These are phyloP conservation scores for Chaetodon trifascialis DNA, from an alignment of 2,113 vertebrate species.

Conservation along the genomic window DNA sequence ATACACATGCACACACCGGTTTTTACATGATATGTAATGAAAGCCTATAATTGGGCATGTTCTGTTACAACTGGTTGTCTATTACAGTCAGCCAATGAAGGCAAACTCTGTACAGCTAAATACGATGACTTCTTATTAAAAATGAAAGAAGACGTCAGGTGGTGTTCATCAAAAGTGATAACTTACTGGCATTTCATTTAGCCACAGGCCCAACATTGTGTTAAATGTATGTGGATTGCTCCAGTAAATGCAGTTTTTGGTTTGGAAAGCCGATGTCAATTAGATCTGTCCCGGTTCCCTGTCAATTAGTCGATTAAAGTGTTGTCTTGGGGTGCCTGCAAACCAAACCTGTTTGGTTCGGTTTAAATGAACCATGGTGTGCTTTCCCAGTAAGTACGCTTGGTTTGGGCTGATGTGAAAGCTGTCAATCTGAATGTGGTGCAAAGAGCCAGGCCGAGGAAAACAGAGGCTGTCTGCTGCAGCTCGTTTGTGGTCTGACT, in stretches of 20 bases:
- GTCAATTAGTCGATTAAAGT: too few species aligned
- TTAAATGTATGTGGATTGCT: neutral
- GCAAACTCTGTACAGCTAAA: neutral
- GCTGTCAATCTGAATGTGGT: neutral
- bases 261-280: neutral
- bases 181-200: neutral
- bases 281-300: too few species aligned
- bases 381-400: neutral
- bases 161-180: neutral
- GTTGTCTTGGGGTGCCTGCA: too few species aligned
- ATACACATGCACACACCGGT: neutral
- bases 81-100: conserved; percentile 4
- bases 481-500: too few species aligned
- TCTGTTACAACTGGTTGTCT: conserved; percentile 20
- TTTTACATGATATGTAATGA: conserved; percentile 32
- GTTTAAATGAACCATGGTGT: neutral
- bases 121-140: neutral
- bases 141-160: neutral
- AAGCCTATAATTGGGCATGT: conserved; percentile 23
- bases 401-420: neutral
- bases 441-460: neutral
- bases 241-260: neutral
- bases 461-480: neutral
- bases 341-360: neutral
- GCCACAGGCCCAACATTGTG: neutral